phyloP scores from a whole-genome alignment of 2,888 invertebrate species.

The Scrobipalpa atriplicella region DNA sequence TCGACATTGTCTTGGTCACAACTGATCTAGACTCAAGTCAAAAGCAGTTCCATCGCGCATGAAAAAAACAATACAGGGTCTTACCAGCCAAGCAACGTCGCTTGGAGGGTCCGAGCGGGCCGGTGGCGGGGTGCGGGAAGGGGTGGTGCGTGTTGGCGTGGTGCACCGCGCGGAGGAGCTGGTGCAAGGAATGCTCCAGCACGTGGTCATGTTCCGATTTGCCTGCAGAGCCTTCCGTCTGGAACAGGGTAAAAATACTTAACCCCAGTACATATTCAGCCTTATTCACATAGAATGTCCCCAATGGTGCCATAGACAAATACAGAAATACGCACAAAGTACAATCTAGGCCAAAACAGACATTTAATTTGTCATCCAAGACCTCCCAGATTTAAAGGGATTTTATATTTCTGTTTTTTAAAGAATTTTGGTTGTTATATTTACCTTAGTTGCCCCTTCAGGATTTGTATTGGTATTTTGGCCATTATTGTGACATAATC shows the following conservation, averaged over 20 bases:
- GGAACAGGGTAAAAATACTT: neutral
- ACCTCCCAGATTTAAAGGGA: too few species aligned
- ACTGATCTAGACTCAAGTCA: neutral
- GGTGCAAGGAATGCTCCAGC: slow-evolving; percentile 97
- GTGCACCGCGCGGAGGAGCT: slow-evolving; percentile 95
- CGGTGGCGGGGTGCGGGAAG: slow-evolving; percentile 97
- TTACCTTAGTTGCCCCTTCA: slow-evolving; percentile 63
- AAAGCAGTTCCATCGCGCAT: neutral
- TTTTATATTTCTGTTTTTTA: too few species aligned
- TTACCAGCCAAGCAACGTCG: slow-evolving; percentile 92
- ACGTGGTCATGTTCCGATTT: slow-evolving; percentile 96
- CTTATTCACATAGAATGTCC: too few species aligned
- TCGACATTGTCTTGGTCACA: too few species aligned
- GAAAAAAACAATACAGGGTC: neutral
- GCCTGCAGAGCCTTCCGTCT: slow-evolving; percentile 59
- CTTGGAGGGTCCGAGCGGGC: slow-evolving; percentile 96
- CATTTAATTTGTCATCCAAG: too few species aligned
- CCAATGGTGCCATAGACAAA: too few species aligned
- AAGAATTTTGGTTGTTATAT: neutral
- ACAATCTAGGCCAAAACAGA: too few species aligned
- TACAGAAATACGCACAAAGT: too few species aligned
- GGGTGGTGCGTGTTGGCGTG: slow-evolving; percentile 96
- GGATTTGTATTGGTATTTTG: slow-evolving; percentile 54
- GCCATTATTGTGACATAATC: slow-evolving; percentile 91
- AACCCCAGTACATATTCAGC: too few species aligned